Evolutionary conservation across 2,888 invertebrate species (phyloP), one percentile per base, ranked within the genome.

Genomic region (Ophion costatus): DNA sequence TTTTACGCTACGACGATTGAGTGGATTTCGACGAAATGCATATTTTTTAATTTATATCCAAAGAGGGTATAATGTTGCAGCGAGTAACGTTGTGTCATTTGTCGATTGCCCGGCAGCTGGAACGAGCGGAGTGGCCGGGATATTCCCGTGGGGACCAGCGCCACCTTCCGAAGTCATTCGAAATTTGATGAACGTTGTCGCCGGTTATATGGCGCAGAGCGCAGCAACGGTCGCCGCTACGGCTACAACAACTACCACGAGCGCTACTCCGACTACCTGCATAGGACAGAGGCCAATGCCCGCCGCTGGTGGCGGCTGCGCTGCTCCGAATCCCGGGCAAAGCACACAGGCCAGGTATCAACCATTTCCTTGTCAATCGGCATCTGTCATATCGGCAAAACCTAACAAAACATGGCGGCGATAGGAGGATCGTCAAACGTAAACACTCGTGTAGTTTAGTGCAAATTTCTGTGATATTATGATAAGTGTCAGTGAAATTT

Each of bases 131-230:
- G 87, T 88, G 24, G 74, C 87, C 81, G 87, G 89, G 80, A 83
- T 90, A 91, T 94, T 94, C 86, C 91, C 94, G 14, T 93, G 94
- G 91, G 94, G 94, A 29, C 90, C 94, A 4, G 93, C 94, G 20
- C 93, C 94, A 1, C 93, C 94, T 10, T 94, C 94, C 14, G 95
- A 95, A 88, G 94, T 95, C 57, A 90, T 95, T 75, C 95, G 95
- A 87, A 95, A 95, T 80, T 92, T 96, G 71, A 94, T 95, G 93
- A 95, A 95, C 87, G 93, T 93, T 56, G 94, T 95, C 87, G 94
- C 94, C 61, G 94, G 94, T 10, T 94, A 94, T 76, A 92, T 95
- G 87, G 93, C 93, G 69, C 93, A 91, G 74, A 88, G 88, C 57
- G 86, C 86, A 7, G 88, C 89, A 20, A 82, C 87, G 78, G 86